phyloP scores from a whole-genome alignment of 1,140 invertebrate genomes.

The Drosophila auraria region DNA sequence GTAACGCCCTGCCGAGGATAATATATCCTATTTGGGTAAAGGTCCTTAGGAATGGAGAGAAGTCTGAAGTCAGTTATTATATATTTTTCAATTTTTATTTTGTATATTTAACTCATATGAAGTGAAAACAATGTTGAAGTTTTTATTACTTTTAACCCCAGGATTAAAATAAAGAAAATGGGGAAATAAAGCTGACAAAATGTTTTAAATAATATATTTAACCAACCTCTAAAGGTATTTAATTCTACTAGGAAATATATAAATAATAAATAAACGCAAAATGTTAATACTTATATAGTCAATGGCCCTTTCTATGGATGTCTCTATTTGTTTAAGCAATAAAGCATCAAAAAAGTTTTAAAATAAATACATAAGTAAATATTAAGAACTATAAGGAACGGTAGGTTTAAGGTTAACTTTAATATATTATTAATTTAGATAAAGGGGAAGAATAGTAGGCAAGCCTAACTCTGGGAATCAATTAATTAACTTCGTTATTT shows the following conservation, averaged over 20 bases:
- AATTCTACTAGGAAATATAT: background rate
- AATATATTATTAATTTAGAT: no score
- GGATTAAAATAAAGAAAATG: background rate
- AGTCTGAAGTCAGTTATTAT: background rate
- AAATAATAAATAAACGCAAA: background rate
- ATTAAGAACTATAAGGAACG: no score
- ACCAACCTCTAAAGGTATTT: background rate
- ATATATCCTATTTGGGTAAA: background rate
- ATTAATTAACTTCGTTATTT: no score
- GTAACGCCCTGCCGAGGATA: background rate
- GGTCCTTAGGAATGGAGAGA: no score
- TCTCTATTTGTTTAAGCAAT: no score
- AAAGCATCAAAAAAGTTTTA: no score
- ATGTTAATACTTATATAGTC: no score
- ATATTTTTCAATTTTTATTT: background rate
- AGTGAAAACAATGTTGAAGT: background rate
- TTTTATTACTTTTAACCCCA: background rate
- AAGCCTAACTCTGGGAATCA: no score
- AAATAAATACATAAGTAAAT: no score
- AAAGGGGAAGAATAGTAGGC: no score
- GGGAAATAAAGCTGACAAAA: background rate
- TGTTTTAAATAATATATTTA: background rate
- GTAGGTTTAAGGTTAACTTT: no score
- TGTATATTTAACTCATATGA: background rate
- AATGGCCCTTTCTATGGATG: no score